These are phyloP conservation scores for Xylota sylvarum DNA, from an alignment of 2,888 invertebrate species.

Conservation along the genomic window DNA sequence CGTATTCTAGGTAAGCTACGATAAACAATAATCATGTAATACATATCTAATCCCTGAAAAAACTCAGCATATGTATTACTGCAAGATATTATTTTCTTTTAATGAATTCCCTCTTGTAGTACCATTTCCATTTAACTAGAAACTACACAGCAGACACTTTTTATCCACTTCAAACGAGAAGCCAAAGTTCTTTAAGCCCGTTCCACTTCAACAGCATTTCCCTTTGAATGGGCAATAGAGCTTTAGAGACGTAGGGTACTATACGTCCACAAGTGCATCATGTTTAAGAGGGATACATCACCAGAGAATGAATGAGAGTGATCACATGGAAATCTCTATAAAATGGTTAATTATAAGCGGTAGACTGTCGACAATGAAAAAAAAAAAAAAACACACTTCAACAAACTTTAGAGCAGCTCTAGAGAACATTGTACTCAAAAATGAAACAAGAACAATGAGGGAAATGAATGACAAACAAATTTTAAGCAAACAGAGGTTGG, in stretches of 20 bases:
- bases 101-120: conserved; percentile 8
- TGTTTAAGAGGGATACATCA: conserved; percentile 58
- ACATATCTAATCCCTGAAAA: no score
- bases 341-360: conserved; percentile 65
- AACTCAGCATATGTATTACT: no score
- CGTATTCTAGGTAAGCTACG: no score
- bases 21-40: no score
- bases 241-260: conserved; percentile 23
- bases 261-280: conserved; percentile 51
- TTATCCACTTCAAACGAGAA: conserved; percentile 25
- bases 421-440: conserved; percentile 57
- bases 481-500: neutral
- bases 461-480: conserved; percentile 37
- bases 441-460: conserved; percentile 42
- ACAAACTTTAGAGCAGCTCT: conserved; percentile 25
- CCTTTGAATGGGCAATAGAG: conserved; percentile 43
- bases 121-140: conserved; percentile 17
- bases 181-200: conserved; percentile 46
- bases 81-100: neutral
- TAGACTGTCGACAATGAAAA: conserved; percentile 45
- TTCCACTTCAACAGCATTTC: conserved; percentile 14
- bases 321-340: conserved; percentile 60
- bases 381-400: conserved; percentile 38
- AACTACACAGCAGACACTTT: conserved; percentile 44
- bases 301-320: conserved; percentile 50